These are phyloP conservation scores for Albula goreensis DNA, from an alignment of 2,113 vertebrate genomes.

Conservation along the genomic window DNA sequence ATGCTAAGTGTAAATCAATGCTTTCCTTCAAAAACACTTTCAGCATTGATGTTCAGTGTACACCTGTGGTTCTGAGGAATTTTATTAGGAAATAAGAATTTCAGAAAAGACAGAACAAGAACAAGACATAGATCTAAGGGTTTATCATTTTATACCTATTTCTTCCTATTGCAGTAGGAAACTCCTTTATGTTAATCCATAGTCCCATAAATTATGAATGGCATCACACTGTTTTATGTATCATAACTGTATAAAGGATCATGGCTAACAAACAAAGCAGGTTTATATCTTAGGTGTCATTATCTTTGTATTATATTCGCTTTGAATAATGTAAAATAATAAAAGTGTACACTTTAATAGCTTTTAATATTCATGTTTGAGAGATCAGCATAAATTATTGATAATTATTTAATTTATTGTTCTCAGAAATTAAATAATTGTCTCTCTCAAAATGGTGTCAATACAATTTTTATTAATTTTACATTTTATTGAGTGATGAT, in stretches of 20 bases:
- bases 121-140: background rate
- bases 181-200: background rate
- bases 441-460: background rate
- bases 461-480: background rate
- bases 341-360: background rate
- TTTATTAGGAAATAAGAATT: background rate
- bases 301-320: background rate
- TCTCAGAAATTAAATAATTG: background rate
- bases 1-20: background rate
- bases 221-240: background rate
- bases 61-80: background rate
- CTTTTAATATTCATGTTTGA: too few relatives aligned
- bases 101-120: background rate
- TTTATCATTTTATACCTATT: background rate
- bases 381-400: background rate
- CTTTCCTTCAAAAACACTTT: background rate
- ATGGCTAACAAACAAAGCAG: background rate
- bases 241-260: background rate
- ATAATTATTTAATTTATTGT: background rate
- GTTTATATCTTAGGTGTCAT: too few relatives aligned
- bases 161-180: background rate
- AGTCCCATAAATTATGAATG: background rate
- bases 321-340: background rate
- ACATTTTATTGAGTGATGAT: too few relatives aligned
- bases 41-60: background rate